Conservation (phyloP, 2,888 invertebrate genomes). For the Frankliniella intonsa region DNA sequence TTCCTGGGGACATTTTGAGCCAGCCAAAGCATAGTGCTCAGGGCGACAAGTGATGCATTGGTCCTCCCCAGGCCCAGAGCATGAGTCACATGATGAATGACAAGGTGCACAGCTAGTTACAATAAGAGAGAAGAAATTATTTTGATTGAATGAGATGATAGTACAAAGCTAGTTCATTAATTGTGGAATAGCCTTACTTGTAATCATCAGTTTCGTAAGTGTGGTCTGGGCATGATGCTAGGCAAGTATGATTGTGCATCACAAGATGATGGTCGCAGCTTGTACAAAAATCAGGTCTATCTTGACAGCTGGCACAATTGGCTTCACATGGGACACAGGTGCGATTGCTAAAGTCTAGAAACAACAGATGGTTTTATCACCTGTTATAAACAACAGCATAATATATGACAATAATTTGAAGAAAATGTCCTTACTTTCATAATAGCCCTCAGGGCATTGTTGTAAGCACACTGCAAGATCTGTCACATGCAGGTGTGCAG, state of each 20-base stretch:
- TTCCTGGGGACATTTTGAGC: conserved; percentile 57
- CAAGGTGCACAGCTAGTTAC: conserved; percentile 65
- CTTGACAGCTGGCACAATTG: conserved; percentile 80
- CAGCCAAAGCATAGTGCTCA: conserved; percentile 65
- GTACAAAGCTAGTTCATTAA: not conserved
- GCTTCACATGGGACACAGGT: conserved; percentile 81
- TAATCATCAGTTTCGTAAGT: conserved; percentile 85
- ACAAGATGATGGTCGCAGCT: conserved; percentile 85
- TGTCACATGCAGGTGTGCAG: conserved; percentile 74
- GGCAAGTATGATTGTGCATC: conserved; percentile 73
- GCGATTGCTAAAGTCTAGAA: conserved; percentile 61
- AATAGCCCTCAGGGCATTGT: conserved; percentile 85
- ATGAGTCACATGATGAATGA: conserved; percentile 74
- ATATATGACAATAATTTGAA: not conserved
- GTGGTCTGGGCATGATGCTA: conserved; percentile 74
- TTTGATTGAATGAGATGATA: not conserved
- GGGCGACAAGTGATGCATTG: conserved; percentile 78
- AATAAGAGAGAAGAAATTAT: conserved; percentile 18
- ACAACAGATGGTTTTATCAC: conserved; percentile 31
- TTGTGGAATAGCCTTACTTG: conserved; percentile 49
- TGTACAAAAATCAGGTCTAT: conserved; percentile 74
- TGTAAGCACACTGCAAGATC: conserved; percentile 83
- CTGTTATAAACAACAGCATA: not conserved
- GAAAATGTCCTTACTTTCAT: conserved; percentile 57
- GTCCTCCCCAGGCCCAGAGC: conserved; percentile 68